Conservation (phyloP, 2,797 vertebrate genomes). For the Gymnothorax javanicus region DNA sequence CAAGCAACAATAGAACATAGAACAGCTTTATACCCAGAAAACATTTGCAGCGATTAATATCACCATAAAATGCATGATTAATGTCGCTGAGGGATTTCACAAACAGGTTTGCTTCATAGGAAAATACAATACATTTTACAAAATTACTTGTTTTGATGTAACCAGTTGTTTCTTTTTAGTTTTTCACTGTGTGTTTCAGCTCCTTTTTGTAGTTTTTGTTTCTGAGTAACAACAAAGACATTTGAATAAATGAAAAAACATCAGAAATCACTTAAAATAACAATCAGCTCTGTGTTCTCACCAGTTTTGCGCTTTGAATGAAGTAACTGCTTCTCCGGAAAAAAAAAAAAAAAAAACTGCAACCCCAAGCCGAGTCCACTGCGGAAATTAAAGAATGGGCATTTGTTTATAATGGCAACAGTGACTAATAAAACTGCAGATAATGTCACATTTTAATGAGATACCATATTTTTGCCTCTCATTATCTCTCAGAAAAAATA, state of each 20-base stretch:
- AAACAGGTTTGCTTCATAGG: neutral
- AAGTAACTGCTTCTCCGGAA: neutral
- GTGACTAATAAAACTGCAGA: neutral
- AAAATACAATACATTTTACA: neutral
- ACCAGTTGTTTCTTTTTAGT: neutral
- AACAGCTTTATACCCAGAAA: neutral
- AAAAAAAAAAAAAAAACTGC: neutral
- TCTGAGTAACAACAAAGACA: neutral
- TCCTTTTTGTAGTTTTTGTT: neutral
- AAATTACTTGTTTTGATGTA: neutral
- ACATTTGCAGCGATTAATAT: neutral
- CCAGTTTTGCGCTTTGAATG: neutral
- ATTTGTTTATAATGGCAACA: neutral
- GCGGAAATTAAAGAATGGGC: neutral
- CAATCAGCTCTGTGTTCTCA: neutral
- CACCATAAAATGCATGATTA: neutral
- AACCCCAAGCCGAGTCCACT: neutral
- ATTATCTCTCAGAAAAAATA: neutral
- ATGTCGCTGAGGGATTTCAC: neutral
- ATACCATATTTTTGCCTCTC: neutral
- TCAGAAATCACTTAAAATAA: neutral
- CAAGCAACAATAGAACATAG: slow-evolving; percentile 8
- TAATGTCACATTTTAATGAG: neutral
- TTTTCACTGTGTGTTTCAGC: neutral
- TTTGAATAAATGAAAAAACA: neutral